phyloP scores from a whole-genome alignment of 2,113 vertebrate species.

The Xyrauchen texanus region DNA sequence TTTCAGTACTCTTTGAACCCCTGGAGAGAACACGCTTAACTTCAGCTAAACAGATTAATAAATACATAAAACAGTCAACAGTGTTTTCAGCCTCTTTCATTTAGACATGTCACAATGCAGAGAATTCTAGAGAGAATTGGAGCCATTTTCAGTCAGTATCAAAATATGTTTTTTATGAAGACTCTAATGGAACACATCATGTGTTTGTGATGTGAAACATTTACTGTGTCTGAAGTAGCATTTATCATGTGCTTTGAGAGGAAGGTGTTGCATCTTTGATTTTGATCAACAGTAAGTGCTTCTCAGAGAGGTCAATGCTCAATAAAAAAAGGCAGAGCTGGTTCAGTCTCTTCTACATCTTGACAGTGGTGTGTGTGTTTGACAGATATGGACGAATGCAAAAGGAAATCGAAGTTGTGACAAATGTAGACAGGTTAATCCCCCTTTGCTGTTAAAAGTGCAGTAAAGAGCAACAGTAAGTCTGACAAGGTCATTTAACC shows the following conservation, averaged over 20 bases:
- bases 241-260: constrained; percentile 24
- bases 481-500: too few relatives aligned
- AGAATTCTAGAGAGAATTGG: too few relatives aligned
- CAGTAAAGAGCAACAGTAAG: neutral
- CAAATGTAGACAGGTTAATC: constrained; percentile 4
- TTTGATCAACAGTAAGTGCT: constrained; percentile 25
- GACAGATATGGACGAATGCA: neutral
- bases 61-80: too few relatives aligned
- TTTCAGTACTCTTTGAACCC: too few relatives aligned
- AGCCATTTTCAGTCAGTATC: too few relatives aligned
- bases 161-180: neutral
- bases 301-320: constrained; percentile 38
- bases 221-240: neutral
- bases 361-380: neutral
- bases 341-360: neutral
- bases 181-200: neutral
- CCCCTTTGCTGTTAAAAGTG: neutral
- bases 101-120: too few relatives aligned
- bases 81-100: too few relatives aligned
- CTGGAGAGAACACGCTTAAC: too few relatives aligned
- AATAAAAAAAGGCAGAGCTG: neutral
- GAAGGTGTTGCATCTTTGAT: constrained; percentile 24
- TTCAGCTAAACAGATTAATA: too few relatives aligned
- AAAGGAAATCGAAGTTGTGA: constrained; percentile 20
- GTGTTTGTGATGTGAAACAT: neutral